Conservation (phyloP, 2,113 vertebrate species). For the rabbit (Oryctolagus cuniculus) region DNA sequence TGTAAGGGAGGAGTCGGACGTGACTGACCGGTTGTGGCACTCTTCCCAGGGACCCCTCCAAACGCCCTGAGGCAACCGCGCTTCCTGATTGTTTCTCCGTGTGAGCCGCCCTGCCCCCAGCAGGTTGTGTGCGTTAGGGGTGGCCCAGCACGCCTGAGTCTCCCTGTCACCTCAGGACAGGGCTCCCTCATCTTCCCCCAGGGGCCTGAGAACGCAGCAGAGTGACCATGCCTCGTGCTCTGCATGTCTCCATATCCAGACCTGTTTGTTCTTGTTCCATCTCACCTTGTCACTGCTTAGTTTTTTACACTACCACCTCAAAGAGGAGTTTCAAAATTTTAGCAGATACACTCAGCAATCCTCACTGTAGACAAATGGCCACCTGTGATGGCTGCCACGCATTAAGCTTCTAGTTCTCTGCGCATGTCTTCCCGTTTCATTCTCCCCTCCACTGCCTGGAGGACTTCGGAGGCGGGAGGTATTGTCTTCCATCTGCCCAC, state of each 20-base stretch:
- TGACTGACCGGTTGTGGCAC: conserved; percentile 21
- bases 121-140: background rate
- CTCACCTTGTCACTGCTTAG: background rate
- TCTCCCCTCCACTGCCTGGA: background rate
- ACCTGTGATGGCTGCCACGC: background rate
- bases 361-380: background rate
- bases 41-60: conserved; percentile 9
- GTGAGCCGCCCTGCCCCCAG: conserved; percentile 11
- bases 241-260: background rate
- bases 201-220: background rate
- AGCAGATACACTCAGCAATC: background rate
- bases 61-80: conserved; percentile 19
- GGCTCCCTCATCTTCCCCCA: background rate
- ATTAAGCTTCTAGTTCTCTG: background rate
- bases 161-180: background rate
- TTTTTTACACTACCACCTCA: background rate
- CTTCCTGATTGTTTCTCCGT: conserved; percentile 16
- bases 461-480: background rate
- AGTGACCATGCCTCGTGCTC: background rate
- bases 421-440: background rate
- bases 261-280: background rate
- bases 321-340: conserved; percentile 4
- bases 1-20: background rate
- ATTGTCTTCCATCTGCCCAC: background rate
- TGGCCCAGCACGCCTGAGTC: conserved; percentile 37